Conservation (phyloP, 1,140 invertebrate genomes). For the Drosophila ogumai region DNA sequence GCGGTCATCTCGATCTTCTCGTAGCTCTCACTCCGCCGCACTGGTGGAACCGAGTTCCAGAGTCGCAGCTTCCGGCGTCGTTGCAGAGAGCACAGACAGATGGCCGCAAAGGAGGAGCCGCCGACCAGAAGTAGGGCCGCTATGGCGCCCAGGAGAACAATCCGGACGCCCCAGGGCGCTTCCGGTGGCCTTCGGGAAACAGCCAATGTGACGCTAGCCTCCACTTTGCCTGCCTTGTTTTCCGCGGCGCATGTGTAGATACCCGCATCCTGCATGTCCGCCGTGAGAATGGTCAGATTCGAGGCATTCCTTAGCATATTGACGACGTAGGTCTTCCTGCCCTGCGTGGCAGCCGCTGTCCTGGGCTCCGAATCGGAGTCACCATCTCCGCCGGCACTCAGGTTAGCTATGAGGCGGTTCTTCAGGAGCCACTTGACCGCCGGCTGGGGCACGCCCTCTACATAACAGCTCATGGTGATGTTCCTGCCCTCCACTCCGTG, state of each 20-base stretch:
- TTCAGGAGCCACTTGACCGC: slow-evolving; percentile 86
- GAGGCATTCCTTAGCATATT: slow-evolving; percentile 86
- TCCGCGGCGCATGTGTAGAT: slow-evolving; percentile 91
- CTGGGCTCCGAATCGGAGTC: slow-evolving; percentile 55
- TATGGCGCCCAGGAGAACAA: slow-evolving; percentile 87
- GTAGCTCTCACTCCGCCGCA: slow-evolving; percentile 88
- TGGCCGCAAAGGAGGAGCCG: slow-evolving; percentile 87
- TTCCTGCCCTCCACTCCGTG: slow-evolving; percentile 89
- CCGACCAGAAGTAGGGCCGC: slow-evolving; percentile 87
- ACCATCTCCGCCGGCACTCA: slow-evolving; percentile 65
- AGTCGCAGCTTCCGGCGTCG: slow-evolving; percentile 82
- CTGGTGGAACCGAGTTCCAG: slow-evolving; percentile 78
- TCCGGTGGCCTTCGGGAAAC: slow-evolving; percentile 86
- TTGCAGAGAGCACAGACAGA: slow-evolving; percentile 87
- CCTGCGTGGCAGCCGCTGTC: slow-evolving; percentile 79
- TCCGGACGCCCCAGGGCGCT: slow-evolving; percentile 86
- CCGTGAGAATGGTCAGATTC: slow-evolving; percentile 89
- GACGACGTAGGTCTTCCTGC: slow-evolving; percentile 86
- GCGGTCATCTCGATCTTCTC: slow-evolving; percentile 91
- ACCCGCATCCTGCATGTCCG: slow-evolving; percentile 90
- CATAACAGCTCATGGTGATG: slow-evolving; percentile 90
- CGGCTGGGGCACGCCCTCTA: slow-evolving; percentile 89
- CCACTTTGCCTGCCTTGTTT: slow-evolving; percentile 90
- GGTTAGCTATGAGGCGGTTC: slow-evolving; percentile 80
- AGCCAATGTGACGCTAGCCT: slow-evolving; percentile 89